Conservation (phyloP, 1,140 invertebrate species). For the Drosophila pandora region DNA sequence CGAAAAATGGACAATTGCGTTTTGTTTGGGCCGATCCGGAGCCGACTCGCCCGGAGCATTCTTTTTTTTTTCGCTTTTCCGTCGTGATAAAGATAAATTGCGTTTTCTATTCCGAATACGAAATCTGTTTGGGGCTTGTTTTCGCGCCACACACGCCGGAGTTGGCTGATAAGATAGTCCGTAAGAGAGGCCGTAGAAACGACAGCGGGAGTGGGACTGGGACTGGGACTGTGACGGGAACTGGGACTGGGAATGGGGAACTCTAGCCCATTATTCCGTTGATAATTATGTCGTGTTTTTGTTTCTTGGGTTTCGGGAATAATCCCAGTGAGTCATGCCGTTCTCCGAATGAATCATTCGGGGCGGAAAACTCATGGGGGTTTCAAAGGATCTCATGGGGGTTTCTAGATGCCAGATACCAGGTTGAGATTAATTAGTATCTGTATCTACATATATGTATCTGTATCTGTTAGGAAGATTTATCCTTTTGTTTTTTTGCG, state of each 20-base stretch:
- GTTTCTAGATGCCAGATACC: neutral
- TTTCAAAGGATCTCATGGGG: neutral
- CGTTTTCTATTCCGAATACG: constrained; percentile 1
- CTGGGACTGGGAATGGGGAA: neutral
- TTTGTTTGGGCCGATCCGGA: neutral
- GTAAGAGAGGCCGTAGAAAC: constrained; percentile 13
- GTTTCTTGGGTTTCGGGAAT: constrained; percentile 10
- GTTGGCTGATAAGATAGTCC: constrained; percentile 37
- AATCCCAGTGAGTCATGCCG: constrained; percentile 38
- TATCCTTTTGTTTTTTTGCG: neutral
- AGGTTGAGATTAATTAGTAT: neutral
- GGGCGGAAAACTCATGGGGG: neutral
- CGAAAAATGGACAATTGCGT: constrained; percentile 5
- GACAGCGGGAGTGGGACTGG: no score
- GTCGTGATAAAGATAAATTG: constrained; percentile 31
- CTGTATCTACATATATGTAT: neutral
- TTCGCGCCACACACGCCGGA: constrained; percentile 21
- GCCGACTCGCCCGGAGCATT: neutral
- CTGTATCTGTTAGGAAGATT: neutral
- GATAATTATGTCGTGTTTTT: constrained; percentile 23
- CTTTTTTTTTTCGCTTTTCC: neutral
- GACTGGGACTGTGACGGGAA: neutral
- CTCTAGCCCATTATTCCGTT: no score
- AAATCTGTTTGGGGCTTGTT: constrained; percentile 11
- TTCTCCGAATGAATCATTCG: constrained; percentile 25